Conservation (phyloP, 2,797 vertebrate species). For the Melanotaenia parkinsoni region DNA sequence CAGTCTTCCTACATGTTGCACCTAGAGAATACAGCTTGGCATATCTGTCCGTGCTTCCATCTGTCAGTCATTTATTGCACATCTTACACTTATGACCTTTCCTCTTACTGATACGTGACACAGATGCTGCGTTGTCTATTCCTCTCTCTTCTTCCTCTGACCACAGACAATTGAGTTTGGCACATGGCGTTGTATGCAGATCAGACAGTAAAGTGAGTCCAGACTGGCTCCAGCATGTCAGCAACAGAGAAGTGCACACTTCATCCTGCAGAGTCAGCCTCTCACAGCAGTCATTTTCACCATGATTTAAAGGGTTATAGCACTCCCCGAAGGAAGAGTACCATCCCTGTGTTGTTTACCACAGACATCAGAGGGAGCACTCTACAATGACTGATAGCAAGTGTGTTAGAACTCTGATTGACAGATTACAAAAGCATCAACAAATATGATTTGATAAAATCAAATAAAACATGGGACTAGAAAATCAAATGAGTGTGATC, state of each 20-base stretch:
- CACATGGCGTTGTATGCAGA: constrained; percentile 67
- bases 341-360: constrained; percentile 47
- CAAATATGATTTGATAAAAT: constrained; percentile 64
- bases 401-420: constrained; percentile 61
- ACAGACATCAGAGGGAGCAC: constrained; percentile 52
- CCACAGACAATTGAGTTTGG: constrained; percentile 63
- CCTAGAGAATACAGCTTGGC: constrained; percentile 60
- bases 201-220: constrained; percentile 58
- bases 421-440: constrained; percentile 57
- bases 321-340: constrained; percentile 58
- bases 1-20: constrained; percentile 58
- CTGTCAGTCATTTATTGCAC: constrained; percentile 73
- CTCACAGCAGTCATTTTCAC: constrained; percentile 66
- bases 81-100: constrained; percentile 68
- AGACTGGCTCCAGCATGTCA: constrained; percentile 68
- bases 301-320: constrained; percentile 79
- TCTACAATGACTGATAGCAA: constrained; percentile 52
- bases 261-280: constrained; percentile 67
- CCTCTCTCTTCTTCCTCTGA: constrained; percentile 47
- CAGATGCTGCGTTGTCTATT: constrained; percentile 61
- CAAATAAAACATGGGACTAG: constrained; percentile 46
- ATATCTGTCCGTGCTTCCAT: constrained; percentile 57
- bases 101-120: constrained; percentile 57
- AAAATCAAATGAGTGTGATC: constrained; percentile 56
- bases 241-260: constrained; percentile 51